Base-by-base conservation (phyloP, 2,888 invertebrate genomes). In the Drosophila rubida region DNA sequence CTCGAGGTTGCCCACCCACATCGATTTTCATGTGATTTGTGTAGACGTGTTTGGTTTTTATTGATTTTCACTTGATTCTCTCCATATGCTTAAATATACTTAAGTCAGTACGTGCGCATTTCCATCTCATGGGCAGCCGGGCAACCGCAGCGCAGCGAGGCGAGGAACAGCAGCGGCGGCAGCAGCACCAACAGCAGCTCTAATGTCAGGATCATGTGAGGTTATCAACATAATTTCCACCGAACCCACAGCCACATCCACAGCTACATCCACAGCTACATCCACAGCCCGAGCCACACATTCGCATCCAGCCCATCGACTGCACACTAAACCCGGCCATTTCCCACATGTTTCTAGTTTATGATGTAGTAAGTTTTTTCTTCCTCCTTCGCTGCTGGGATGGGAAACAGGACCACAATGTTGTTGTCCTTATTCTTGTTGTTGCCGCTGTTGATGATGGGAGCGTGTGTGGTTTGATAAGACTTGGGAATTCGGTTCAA, bases 11-110 rank as follows among this genome's bases (percentile, higher is more conserved):
- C 19, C 30, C 30, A 19, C 59, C 57, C 64, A 84, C 88, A 88
- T 83, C 83, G 88, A 83, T 83, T 83, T 83, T 88, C 88, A 83
- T 83, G 88, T 84, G 83, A 83, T 88, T 83, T 88, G 83, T 83
- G 83, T 75, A 87, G 78, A 88, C 81, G 82, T 83, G 88, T 88
- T 86, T 83, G 88, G 87, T 87, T 88, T 86, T 84, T 83, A 83
- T 83, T 83, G 83, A 83, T 83, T 83, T 83, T 88, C 83, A 88
- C 83, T 83, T 88, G 83, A 83, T 83, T 88, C 83, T 73, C 87
- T 84, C 83, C 88, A 88, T 83, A 83, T 83, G 83, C 83, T 86
- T 86, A 80, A 87, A 83, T 88, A 83, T 87, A 80, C 87, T 80
- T 88, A 86, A 88, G 87, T 57, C 88, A 80, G 64, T 77, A 88